Base-by-base conservation (phyloP, 37 sponge, comb jelly and placozoan genomes). In the Sycon ciliatum region DNA sequence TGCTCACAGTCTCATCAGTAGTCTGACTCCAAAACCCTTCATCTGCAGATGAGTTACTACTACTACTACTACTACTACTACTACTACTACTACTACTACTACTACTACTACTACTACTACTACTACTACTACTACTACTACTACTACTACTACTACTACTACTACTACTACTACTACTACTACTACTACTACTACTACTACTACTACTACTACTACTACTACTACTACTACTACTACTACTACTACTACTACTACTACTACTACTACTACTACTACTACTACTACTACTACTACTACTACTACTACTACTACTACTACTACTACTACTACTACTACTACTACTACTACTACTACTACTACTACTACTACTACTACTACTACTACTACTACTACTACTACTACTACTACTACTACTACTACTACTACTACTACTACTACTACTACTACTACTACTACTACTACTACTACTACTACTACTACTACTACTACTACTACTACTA, bases 71-170 rank as follows among this genome's bases (percentile, higher is more conserved):
- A 46, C 52, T 46, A 46, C 52, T 46, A 46, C 52, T 46, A 46
- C 52, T 46, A 46, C 52, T 46, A 46, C 52, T 46, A 46, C 52
- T 46, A 46, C 52, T 46, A 46, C 52, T 46, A 46, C 52, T 46
- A 46, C 52, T 46, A 46, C 52, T 46, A 46, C 52, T 46, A 46
- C 52, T 46, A 46, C 52, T 46, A 46, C 52, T 46, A 46, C 52
- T 46, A 46, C 52, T 46, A 46, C 52, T 46, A 46, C 52, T 46
- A 46, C 52, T 46, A 46, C 52, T 46, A 46, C 52, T 46, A 46
- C 52, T 46, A 46, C 52, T 46, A 46, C 52, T 46, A 46, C 52
- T 46, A 46, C 52, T 46, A 46, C 52, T 46, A 46, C 52, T 46
- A 46, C 52, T 46, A 46, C 52, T 46, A 46, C 52, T 46, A 46